A percentile compares a stretch with the other conserved stretches of the same genome.
These are phyloP conservation scores for Dendroctonus valens DNA, from an alignment of 1,140 invertebrate species.

Conservation along the genomic window DNA sequence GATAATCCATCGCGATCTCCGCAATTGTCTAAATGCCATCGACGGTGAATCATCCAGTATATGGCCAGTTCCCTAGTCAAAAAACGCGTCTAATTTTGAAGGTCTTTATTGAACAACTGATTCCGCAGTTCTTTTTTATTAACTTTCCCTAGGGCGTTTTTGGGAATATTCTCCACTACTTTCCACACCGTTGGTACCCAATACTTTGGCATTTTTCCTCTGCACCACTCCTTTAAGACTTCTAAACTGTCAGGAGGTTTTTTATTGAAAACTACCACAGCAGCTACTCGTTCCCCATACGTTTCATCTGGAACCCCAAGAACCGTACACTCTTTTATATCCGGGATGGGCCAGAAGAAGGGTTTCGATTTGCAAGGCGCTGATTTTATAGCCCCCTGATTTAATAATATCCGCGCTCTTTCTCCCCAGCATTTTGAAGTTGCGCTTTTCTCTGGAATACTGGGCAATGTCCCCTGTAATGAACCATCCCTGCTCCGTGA, in stretches of 20 bases:
- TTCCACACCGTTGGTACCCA: conserved; percentile 64
- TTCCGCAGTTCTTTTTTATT: conserved; percentile 66
- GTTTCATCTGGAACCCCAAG: conserved; percentile 74
- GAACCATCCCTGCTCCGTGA: conserved; percentile 82
- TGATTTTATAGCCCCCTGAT: conserved; percentile 82
- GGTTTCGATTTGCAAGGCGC: conserved; percentile 83
- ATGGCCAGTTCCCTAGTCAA: too few relatives aligned
- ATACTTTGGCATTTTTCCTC: conserved; percentile 57
- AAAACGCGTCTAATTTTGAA: neutral
- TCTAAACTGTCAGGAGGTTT: conserved; percentile 56
- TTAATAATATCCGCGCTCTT: conserved; percentile 89
- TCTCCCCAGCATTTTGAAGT: conserved; percentile 79
- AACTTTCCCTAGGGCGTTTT: conserved; percentile 76
- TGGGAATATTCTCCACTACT: conserved; percentile 61
- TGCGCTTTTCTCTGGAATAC: conserved; percentile 57
- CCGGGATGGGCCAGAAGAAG: conserved; percentile 72
- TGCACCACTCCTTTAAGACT: conserved; percentile 60
- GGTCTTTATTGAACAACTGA: neutral
- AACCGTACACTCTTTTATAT: conserved; percentile 75
- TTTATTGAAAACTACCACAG: conserved; percentile 64
- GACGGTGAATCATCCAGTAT: too few relatives aligned
- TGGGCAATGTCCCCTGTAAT: conserved; percentile 67
- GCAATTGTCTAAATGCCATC: too few relatives aligned
- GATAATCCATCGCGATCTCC: too few relatives aligned
- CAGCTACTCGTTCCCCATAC: conserved; percentile 77